Base-by-base conservation (phyloP, 92 coral and sea anemone genomes). In the Porites evermanni region DNA sequence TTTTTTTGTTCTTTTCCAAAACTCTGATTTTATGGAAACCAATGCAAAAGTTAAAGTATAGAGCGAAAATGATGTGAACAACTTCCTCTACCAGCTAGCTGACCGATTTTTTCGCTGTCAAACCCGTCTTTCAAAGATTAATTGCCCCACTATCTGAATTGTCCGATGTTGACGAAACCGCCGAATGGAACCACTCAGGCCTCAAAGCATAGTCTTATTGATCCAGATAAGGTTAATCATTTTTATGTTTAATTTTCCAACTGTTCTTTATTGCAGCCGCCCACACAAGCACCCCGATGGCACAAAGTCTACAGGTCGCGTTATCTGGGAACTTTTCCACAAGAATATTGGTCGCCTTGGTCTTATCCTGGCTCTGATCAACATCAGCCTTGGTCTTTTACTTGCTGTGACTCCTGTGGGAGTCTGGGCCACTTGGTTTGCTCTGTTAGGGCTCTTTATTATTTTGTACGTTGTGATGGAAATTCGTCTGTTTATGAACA, bases 351-450 rank as follows among this genome's bases (percentile, higher is more conserved):
- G 99, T 47, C 95, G 99, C 19, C 89, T 84, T 23, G 95, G 91
- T 50, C 90, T 97, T 6, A 68, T 97, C 19, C 92, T 97, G 79
- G 99, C 99, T n/a, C 95, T 95, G 68, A 90, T 97, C 74, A 97
- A 97, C 82, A 97, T 97, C 60, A 91, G 88, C 26, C 92, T 97
- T 5, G 99, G 99, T 9, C 77, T 97, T 64, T 87, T 97, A 82
- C 90, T 97, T 53, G 99, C 98, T 74, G 98, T 97, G 88, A 93
- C 90, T 6, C 99, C 99, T 7, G 78, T 69, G 2, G 97, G 87
- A 8, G 98, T 93, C 23, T 97, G 96, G 95, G 94, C 94, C 10
- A 86, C 89, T 56, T 97, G 99, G 99, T 97, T 87, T 80, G 99
- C 79, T 26, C 82, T 93, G 16, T 86, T 97, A 1, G 94, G 89